Conservation (phyloP, 2,888 invertebrate genomes). For the Pachymerium ferrugineum region DNA sequence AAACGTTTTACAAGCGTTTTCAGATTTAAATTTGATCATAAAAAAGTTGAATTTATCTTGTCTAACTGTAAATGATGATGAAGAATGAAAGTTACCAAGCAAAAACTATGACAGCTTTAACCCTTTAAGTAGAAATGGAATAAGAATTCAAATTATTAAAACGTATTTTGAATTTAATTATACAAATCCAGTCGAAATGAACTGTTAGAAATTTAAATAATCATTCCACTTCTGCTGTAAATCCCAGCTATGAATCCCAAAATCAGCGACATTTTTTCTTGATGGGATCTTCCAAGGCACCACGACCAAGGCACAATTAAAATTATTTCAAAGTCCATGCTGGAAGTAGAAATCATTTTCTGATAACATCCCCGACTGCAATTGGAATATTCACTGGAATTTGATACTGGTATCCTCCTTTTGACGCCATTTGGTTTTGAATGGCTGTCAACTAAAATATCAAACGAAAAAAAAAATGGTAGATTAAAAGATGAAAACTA, state of each 20-base stretch:
- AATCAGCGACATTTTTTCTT: neutral
- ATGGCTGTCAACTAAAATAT: constrained; percentile 72
- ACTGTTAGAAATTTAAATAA: too few species aligned
- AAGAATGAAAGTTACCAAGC: neutral
- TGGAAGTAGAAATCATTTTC: constrained; percentile 49
- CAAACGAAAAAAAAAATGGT: constrained; percentile 28
- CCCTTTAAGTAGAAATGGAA: too few species aligned
- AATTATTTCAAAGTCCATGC: constrained; percentile 53
- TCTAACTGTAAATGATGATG: constrained; percentile 1
- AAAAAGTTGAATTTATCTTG: neutral
- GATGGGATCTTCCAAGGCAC: neutral
- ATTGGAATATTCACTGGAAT: constrained; percentile 41
- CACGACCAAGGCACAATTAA: constrained; percentile 50
- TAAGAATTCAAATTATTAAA: too few species aligned
- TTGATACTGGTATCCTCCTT: constrained; percentile 83
- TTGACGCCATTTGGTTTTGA: constrained; percentile 92
- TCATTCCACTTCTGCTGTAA: too few species aligned
- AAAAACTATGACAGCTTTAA: neutral
- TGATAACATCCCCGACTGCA: constrained; percentile 42
- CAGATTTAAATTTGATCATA: neutral
- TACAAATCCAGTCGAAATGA: too few species aligned
- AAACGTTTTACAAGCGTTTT: neutral
- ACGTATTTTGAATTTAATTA: too few species aligned
- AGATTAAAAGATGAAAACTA: neutral
- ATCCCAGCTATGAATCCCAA: neutral